Percentiles rank a stretch among this genome's conserved stretches.
Evolutionary conservation across 2,888 invertebrate genomes (phyloP).

Genomic region (Pasiphila rectangulata): DNA sequence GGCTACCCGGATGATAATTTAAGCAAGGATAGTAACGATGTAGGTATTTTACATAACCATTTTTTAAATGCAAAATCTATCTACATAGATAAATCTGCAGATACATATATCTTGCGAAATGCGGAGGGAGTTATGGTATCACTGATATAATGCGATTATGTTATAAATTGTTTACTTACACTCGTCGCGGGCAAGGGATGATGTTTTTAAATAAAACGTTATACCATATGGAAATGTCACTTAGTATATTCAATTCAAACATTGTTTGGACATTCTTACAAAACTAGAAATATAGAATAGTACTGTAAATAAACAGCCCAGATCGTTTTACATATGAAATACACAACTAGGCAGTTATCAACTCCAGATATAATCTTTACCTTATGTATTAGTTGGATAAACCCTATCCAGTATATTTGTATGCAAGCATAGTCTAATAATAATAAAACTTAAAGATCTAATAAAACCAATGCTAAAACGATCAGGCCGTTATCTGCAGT

Average conservation of each 20-base stretch:
- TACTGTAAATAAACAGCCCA: constrained; percentile 37
- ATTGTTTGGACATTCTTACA: constrained; percentile 48
- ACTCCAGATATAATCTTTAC: too few species aligned
- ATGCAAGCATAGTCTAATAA: neutral
- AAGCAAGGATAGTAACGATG: too few species aligned
- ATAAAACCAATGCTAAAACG: neutral
- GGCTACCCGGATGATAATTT: too few species aligned
- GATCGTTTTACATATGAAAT: constrained; percentile 15
- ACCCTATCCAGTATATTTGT: neutral
- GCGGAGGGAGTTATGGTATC: too few species aligned
- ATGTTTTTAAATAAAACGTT: constrained; percentile 26
- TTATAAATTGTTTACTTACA: neutral
- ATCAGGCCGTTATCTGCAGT: neutral
- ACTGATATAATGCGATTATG: neutral
- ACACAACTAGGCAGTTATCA: neutral
- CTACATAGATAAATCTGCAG: too few species aligned
- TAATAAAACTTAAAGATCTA: neutral
- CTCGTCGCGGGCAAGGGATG: too few species aligned
- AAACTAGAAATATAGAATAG: constrained; percentile 37
- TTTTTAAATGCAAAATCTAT: too few species aligned
- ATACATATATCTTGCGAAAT: too few species aligned
- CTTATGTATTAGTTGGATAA: too few species aligned
- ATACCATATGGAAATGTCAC: constrained; percentile 42
- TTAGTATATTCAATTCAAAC: constrained; percentile 38
- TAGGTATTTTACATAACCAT: too few species aligned